phyloP scores from a whole-genome alignment of 2,797 vertebrate species.

The Betta splendens region DNA sequence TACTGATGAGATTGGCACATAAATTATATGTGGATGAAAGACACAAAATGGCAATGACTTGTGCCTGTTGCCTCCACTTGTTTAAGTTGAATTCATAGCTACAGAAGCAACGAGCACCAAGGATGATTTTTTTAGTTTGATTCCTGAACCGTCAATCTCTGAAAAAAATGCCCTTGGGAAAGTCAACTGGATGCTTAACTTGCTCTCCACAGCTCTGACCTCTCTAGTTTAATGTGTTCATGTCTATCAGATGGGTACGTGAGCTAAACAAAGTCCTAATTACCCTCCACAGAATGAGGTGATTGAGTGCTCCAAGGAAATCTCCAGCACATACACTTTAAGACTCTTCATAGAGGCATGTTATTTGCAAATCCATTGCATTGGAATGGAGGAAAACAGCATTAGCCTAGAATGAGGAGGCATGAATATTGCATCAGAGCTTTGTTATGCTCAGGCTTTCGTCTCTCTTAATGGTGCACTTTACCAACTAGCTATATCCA shows the following conservation, averaged over 20 bases:
- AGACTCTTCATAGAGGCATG: slow-evolving; percentile 56
- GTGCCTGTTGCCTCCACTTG: slow-evolving; percentile 17
- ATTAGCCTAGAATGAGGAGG: slow-evolving; percentile 79
- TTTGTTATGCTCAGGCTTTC: slow-evolving; percentile 85
- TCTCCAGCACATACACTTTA: slow-evolving; percentile 48
- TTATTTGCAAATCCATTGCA: slow-evolving; percentile 70
- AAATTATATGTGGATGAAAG: slow-evolving; percentile 13
- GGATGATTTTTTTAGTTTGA: slow-evolving; percentile 21
- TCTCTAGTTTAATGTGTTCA: slow-evolving; percentile 41
- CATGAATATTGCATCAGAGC: slow-evolving; percentile 90
- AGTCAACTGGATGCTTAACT: slow-evolving; percentile 31
- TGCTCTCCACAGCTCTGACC: slow-evolving; percentile 26
- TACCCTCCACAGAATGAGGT: slow-evolving; percentile 44
- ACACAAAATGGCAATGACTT: not conserved
- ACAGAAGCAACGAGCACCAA: slow-evolving; percentile 14
- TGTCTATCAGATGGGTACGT: slow-evolving; percentile 39
- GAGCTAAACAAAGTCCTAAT: slow-evolving; percentile 58
- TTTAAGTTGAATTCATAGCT: slow-evolving; percentile 29
- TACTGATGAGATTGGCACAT: not conserved
- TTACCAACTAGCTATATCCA: slow-evolving; percentile 85
- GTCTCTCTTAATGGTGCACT: slow-evolving; percentile 90
- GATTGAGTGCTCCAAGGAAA: slow-evolving; percentile 47
- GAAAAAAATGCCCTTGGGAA: slow-evolving; percentile 23
- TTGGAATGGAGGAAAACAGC: slow-evolving; percentile 77
- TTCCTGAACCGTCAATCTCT: slow-evolving; percentile 14